A percentile compares a stretch with the other conserved stretches of the same genome.
Conservation (phyloP, 2,797 vertebrate genomes). For the Arrhamphus sclerolepis region DNA sequence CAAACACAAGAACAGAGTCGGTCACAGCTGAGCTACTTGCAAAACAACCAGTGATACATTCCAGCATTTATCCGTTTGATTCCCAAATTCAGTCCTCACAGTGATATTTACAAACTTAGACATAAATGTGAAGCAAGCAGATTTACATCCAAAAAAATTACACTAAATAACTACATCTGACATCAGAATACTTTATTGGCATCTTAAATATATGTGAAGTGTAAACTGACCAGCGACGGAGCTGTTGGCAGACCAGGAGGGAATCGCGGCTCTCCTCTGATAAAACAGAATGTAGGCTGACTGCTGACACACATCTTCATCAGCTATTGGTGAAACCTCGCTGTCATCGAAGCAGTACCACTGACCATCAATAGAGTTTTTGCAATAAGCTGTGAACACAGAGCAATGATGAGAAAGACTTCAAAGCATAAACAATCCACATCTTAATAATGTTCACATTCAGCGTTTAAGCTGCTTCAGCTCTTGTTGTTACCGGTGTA, state of each 20-base stretch:
- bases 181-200: neutral
- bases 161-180: neutral
- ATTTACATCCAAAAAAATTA: neutral
- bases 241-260: slow-evolving; percentile 98
- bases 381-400: slow-evolving; percentile 88
- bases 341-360: slow-evolving; percentile 99
- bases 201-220: neutral
- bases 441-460: neutral
- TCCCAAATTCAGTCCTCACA: too few relatives aligned
- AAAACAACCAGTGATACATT: too few relatives aligned
- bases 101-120: neutral
- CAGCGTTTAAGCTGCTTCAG: neutral
- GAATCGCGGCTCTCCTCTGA: slow-evolving; percentile 93
- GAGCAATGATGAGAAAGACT: neutral
- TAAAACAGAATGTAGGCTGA: slow-evolving; percentile 97
- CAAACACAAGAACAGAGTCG: neutral
- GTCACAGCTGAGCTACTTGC: neutral
- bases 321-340: slow-evolving; percentile 90
- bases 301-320: slow-evolving; percentile 94
- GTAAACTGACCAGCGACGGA: slow-evolving; percentile 90
- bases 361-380: slow-evolving; percentile 96
- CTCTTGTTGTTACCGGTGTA: slow-evolving; percentile 87
- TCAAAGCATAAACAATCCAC: neutral
- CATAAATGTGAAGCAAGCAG: neutral
- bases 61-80: too few relatives aligned